Conservation (phyloP, 2,113 vertebrate species). For the Picathartes gymnocephalus region DNA sequence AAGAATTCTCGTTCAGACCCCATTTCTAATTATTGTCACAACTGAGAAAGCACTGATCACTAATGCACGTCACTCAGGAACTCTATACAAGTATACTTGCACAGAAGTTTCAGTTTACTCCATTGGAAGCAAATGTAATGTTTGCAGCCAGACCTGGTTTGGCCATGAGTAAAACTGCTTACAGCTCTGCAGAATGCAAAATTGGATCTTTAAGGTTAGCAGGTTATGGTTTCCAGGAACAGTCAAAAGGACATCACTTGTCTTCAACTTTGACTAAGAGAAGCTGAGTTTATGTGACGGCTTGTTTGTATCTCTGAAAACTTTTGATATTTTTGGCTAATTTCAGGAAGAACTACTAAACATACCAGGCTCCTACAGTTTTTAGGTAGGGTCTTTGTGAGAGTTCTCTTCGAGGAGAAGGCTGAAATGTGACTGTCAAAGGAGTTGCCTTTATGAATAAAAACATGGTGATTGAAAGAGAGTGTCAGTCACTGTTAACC, state of each 20-base stretch:
- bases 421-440: neutral
- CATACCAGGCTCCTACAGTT: neutral
- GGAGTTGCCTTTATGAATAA: neutral
- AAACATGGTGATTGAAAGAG: neutral
- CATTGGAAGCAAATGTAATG: constrained; percentile 6
- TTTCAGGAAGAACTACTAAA: neutral
- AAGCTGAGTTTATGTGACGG: neutral
- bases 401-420: neutral
- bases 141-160: constrained; percentile 22
- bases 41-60: neutral
- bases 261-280: neutral
- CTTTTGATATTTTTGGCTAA: neutral
- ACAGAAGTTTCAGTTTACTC: constrained; percentile 12
- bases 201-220: neutral
- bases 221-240: neutral
- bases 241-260: neutral
- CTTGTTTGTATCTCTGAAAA: neutral
- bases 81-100: neutral
- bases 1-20: constrained; percentile 4
- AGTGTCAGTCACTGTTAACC: neutral
- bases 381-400: neutral
- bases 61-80: neutral
- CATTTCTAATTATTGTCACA: constrained; percentile 20
- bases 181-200: neutral
- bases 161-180: neutral